These are phyloP conservation scores for Eulithis prunata DNA, from an alignment of 2,888 invertebrate species.

Conservation along the genomic window DNA sequence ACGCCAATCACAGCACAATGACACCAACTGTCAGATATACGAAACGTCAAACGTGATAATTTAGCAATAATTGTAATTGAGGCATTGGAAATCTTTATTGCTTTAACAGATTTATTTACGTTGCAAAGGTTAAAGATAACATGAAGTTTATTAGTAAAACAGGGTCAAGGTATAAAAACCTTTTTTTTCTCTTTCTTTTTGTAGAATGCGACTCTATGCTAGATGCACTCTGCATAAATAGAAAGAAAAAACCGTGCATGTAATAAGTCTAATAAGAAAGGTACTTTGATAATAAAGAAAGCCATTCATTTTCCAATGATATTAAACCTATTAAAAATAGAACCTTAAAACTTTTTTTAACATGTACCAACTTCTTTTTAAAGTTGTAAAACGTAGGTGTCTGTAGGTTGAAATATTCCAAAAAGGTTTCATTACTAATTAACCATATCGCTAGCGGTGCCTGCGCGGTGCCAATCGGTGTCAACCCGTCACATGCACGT, in stretches of 20 bases:
- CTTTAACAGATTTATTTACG: conserved; percentile 4
- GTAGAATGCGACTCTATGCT: no score
- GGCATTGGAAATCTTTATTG: conserved; percentile 15
- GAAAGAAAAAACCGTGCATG: no score
- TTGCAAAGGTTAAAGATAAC: not conserved
- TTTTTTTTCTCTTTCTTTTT: no score
- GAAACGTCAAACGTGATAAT: conserved; percentile 40
- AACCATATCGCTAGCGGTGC: conserved; percentile 63
- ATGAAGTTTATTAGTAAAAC: no score
- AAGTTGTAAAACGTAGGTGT: not conserved
- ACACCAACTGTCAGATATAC: conserved; percentile 54
- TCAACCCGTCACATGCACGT: conserved; percentile 58
- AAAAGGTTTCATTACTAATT: conserved; percentile 55
- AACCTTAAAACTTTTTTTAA: no score
- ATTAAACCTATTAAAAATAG: no score
- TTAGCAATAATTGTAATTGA: conserved; percentile 39
- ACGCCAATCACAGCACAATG: conserved; percentile 62
- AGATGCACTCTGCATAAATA: no score
- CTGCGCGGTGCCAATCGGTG: conserved; percentile 48
- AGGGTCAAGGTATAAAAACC: no score
- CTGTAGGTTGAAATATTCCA: not conserved
- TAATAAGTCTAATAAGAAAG: no score
- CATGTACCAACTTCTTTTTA: no score
- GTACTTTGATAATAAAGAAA: no score
- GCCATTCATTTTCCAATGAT: no score